Percentiles rank a stretch among this genome's conserved stretches.
Conservation (phyloP, 2,113 vertebrate species). For the Cettia cetti region DNA sequence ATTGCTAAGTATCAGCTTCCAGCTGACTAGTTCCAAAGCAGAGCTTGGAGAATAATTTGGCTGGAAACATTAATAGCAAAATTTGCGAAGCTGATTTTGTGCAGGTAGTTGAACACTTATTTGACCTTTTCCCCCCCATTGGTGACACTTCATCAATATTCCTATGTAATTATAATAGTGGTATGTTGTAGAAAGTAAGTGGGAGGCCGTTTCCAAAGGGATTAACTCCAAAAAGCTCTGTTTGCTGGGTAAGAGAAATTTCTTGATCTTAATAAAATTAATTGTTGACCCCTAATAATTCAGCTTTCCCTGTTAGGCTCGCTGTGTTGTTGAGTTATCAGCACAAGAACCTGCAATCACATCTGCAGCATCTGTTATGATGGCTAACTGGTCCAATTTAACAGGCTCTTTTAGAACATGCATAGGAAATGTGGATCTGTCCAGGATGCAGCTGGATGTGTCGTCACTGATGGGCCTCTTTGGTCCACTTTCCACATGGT, state of each 20-base stretch:
- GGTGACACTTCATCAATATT: not conserved
- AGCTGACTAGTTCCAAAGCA: conserved; percentile 25
- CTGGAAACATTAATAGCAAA: not conserved
- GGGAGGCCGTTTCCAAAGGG: not conserved
- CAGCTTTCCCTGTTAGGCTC: not conserved
- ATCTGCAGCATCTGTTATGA: not conserved
- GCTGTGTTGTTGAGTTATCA: not conserved
- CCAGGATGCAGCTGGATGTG: not conserved
- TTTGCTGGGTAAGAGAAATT: not conserved
- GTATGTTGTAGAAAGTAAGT: not conserved
- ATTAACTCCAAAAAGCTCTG: not conserved
- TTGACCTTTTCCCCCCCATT: not conserved
- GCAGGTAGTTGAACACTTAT: not conserved
- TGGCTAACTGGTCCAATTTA: not conserved
- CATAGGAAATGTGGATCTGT: not conserved
- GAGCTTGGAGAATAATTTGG: not conserved
- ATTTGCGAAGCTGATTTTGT: not conserved
- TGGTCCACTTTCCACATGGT: not conserved
- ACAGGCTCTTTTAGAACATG: not conserved
- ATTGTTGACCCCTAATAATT: not conserved
- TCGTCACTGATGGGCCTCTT: not conserved
- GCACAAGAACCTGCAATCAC: not conserved
- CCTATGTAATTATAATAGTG: not conserved
- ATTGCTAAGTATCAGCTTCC: conserved; percentile 35
- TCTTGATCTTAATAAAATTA: not conserved